These are phyloP conservation scores for Lissonota sp. DNA, from an alignment of 2,888 invertebrate genomes.

Conservation along the genomic window DNA sequence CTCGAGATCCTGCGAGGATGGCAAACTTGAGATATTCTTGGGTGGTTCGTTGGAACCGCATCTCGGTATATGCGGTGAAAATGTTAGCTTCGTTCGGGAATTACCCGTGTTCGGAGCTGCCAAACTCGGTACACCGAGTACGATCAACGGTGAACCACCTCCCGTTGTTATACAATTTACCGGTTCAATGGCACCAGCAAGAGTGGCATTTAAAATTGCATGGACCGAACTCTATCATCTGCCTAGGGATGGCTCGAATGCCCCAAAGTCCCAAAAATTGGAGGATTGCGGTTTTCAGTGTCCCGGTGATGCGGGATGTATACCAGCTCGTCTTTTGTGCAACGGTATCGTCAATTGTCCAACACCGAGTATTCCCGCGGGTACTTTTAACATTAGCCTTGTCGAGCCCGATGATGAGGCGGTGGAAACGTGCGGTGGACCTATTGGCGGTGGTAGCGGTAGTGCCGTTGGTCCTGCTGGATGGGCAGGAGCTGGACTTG, in stretches of 20 bases:
- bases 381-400: slow-evolving; percentile 67
- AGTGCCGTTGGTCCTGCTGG: slow-evolving; percentile 84
- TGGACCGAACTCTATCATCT: slow-evolving; percentile 96
- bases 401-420: slow-evolving; percentile 90
- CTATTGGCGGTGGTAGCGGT: slow-evolving; percentile 84
- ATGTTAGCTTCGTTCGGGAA: slow-evolving; percentile 92
- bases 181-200: slow-evolving; percentile 91
- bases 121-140: slow-evolving; percentile 87
- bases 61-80: slow-evolving; percentile 93
- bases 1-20: slow-evolving; percentile 93
- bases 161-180: slow-evolving; percentile 90
- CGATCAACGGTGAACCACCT: slow-evolving; percentile 85
- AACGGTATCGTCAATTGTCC: slow-evolving; percentile 96
- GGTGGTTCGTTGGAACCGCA: slow-evolving; percentile 90
- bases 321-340: slow-evolving; percentile 93
- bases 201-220: slow-evolving; percentile 94
- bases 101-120: slow-evolving; percentile 92
- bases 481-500: slow-evolving; percentile 88
- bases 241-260: slow-evolving; percentile 93
- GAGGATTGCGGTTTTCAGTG: slow-evolving; percentile 94
- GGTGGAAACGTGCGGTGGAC: slow-evolving; percentile 88
- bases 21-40: slow-evolving; percentile 92
- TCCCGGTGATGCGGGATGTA: slow-evolving; percentile 93
- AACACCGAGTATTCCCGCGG: slow-evolving; percentile 83
- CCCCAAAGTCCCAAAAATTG: slow-evolving; percentile 90